Percentiles rank a stretch among this genome's conserved stretches.
Conservation (phyloP, 2,888 invertebrate genomes). For the Megalurothrips usitatus region DNA sequence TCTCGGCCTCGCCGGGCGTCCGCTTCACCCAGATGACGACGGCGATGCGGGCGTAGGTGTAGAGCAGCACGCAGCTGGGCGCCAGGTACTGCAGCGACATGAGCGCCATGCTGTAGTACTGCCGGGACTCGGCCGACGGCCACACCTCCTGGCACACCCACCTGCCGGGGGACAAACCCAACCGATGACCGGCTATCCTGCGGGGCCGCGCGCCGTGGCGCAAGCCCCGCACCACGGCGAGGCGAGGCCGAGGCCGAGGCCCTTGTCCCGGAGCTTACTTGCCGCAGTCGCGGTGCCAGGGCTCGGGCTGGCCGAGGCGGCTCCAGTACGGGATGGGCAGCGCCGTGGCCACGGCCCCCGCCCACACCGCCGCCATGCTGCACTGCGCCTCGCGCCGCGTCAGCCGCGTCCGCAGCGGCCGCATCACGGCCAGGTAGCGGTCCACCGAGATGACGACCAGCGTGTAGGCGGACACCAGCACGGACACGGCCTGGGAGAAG, state of each 20-base stretch:
- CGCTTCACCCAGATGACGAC: constrained; percentile 82
- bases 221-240: no score
- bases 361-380: constrained; percentile 69
- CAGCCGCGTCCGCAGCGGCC: constrained; percentile 76
- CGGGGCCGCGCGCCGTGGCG: no score
- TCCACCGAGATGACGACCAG: constrained; percentile 86
- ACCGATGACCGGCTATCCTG: no score
- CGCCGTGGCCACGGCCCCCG: constrained; percentile 70
- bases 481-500: constrained; percentile 59
- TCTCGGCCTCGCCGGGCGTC: constrained; percentile 83
- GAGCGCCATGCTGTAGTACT: constrained; percentile 71
- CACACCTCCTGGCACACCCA: constrained; percentile 70
- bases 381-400: constrained; percentile 66
- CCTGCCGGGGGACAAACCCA: constrained; percentile 47
- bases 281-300: constrained; percentile 60
- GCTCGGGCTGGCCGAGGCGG: constrained; percentile 57
- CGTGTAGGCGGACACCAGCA: constrained; percentile 83
- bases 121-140: constrained; percentile 58
- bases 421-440: constrained; percentile 84
- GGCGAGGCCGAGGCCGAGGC: no score
- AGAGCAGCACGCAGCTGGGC: constrained; percentile 72
- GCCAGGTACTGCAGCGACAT: constrained; percentile 79
- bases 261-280: constrained; percentile 40
- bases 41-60: constrained; percentile 82
- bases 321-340: constrained; percentile 76